Percentiles rank a stretch among this genome's conserved stretches.
phyloP scores from a whole-genome alignment of 1,140 invertebrate species.

The Pseudomyrmex dendroicus region DNA sequence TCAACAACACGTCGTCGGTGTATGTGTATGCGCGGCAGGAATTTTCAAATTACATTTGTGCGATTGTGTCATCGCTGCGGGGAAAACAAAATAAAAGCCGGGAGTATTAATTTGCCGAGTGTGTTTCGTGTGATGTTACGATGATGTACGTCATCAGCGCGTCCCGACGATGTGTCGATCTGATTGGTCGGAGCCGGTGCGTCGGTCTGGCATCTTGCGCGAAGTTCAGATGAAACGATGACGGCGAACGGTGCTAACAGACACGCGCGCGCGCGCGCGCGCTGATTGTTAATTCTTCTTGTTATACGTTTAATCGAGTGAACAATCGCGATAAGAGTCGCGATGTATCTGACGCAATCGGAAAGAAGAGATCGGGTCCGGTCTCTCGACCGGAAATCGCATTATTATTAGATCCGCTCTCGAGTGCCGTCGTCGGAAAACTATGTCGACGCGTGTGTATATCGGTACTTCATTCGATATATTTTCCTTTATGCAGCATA shows the following conservation, averaged over 20 bases:
- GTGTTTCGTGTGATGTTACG: background rate
- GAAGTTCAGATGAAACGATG: constrained; percentile 22
- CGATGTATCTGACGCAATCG: constrained; percentile 29
- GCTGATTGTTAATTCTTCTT: constrained; percentile 35
- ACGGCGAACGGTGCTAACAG: background rate
- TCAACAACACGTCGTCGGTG: background rate
- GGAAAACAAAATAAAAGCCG: background rate
- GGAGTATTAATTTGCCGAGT: constrained; percentile 17
- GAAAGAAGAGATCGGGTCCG: background rate
- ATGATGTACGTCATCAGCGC: background rate
- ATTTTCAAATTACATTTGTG: background rate
- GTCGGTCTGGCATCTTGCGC: constrained; percentile 28
- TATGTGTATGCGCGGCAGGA: background rate
- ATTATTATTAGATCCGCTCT: background rate
- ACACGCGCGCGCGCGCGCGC: background rate
- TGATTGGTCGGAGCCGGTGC: constrained; percentile 19
- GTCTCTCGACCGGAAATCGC: background rate
- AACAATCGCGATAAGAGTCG: constrained; percentile 33
- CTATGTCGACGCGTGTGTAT: too few relatives aligned
- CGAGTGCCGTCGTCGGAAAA: background rate
- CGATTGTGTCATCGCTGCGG: background rate
- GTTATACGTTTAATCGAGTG: constrained; percentile 52
- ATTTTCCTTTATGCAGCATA: background rate
- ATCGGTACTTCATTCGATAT: background rate
- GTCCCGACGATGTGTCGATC: background rate